Percentiles rank a stretch among this genome's conserved stretches.
Conservation (phyloP, 37 sponge, comb jelly and placozoan genomes). For the Hexactinellida sp. region DNA sequence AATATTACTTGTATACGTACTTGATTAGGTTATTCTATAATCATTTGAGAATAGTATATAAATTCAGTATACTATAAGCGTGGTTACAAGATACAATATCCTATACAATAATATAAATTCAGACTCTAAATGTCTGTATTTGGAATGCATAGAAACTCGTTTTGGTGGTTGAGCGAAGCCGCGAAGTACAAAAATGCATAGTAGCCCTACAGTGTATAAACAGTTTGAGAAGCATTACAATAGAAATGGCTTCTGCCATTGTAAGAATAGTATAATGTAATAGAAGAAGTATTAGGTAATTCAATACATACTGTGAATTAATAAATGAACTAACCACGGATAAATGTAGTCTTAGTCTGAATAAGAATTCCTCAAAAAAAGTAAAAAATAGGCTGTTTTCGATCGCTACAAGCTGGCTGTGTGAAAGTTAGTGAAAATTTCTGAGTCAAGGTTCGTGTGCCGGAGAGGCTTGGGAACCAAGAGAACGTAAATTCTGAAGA, state of each 20-base stretch:
- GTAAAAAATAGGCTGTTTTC: neutral
- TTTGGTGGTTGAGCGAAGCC: constrained; percentile 11
- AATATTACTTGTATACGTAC: too few relatives aligned
- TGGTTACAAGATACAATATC: too few relatives aligned
- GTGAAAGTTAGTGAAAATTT: neutral
- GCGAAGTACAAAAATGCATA: neutral
- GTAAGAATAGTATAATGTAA: neutral
- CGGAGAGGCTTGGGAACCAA: neutral
- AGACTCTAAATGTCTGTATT: neutral
- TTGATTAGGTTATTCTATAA: too few relatives aligned
- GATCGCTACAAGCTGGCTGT: neutral
- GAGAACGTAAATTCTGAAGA: neutral
- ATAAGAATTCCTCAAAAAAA: neutral
- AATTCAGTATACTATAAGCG: too few relatives aligned
- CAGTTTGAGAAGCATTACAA: constrained; percentile 2
- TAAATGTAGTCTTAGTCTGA: neutral
- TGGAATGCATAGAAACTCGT: constrained; percentile 1
- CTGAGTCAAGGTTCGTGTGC: neutral
- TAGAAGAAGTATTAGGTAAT: neutral
- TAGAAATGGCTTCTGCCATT: neutral
- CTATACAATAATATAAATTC: neutral
- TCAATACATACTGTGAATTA: neutral
- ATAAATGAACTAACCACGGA: constrained; percentile 14
- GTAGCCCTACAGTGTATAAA: neutral
- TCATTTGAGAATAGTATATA: too few relatives aligned